Evolutionary conservation across 1,140 invertebrate species (phyloP).

Genomic region (Campoletis sonorensis): DNA sequence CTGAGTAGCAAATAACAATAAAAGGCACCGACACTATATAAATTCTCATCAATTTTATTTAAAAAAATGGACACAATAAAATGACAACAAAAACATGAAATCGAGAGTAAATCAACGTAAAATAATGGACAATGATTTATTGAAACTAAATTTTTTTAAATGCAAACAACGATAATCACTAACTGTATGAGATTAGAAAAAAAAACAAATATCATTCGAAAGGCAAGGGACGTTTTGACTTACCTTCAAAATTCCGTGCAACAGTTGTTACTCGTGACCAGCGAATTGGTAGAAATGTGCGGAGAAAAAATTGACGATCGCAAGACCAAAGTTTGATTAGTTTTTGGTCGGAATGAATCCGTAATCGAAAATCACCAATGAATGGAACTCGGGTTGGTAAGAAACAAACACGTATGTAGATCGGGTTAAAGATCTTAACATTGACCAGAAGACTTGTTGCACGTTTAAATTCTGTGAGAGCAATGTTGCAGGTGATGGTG

Average conservation of each 20-base stretch:
- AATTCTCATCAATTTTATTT: neutral
- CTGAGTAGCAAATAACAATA: neutral
- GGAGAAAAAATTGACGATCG: too few species aligned
- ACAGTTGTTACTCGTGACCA: too few species aligned
- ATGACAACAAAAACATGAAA: neutral
- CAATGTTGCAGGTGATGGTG: conserved; percentile 49
- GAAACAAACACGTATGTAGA: neutral
- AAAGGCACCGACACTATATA: neutral
- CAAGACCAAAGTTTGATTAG: too few species aligned
- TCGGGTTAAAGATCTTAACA: neutral
- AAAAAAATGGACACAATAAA: neutral
- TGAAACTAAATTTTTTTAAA: too few species aligned
- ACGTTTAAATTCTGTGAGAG: conserved; percentile 51
- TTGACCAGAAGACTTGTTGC: conserved; percentile 31
- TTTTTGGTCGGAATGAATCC: too few species aligned
- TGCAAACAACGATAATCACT: too few species aligned
- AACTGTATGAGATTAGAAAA: too few species aligned
- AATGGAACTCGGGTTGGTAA: neutral
- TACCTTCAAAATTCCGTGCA: too few species aligned
- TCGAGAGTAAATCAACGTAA: neutral
- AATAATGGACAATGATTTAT: too few species aligned
- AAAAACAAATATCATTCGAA: too few species aligned
- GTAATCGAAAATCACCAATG: neutral
- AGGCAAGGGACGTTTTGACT: too few species aligned
- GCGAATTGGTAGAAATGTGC: too few species aligned